These are phyloP conservation scores for Agrochola circellaris DNA, from an alignment of 2,888 invertebrate genomes.

Conservation along the genomic window DNA sequence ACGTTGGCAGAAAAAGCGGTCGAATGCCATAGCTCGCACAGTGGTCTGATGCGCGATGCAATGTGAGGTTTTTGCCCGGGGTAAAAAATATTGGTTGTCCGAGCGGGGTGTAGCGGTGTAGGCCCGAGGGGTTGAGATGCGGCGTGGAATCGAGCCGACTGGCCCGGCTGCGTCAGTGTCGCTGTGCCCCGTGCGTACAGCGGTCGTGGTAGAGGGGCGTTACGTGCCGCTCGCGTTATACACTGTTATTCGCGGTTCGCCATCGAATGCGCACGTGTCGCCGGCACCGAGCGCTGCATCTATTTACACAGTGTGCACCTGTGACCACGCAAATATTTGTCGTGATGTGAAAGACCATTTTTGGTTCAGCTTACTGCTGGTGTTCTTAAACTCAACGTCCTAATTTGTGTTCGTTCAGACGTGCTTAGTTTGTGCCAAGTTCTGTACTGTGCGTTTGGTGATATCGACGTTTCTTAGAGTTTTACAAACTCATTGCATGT, in stretches of 20 bases:
- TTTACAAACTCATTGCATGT: slow-evolving; percentile 76
- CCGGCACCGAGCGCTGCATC: slow-evolving; percentile 77
- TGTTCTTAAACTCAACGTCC: slow-evolving; percentile 74
- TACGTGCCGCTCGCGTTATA: slow-evolving; percentile 72
- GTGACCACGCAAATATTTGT: slow-evolving; percentile 86
- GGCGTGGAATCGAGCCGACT: slow-evolving; percentile 69
- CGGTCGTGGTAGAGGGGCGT: slow-evolving; percentile 83
- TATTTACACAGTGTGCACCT: slow-evolving; percentile 83
- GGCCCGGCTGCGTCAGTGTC: slow-evolving; percentile 79
- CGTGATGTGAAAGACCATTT: slow-evolving; percentile 87
- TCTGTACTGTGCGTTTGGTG: slow-evolving; percentile 77
- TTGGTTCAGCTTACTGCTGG: slow-evolving; percentile 80
- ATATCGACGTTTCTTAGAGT: slow-evolving; percentile 73
- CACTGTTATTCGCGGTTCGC: slow-evolving; percentile 86
- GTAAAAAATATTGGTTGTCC: slow-evolving; percentile 72
- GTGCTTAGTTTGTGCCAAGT: slow-evolving; percentile 82
- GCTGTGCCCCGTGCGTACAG: slow-evolving; percentile 84
- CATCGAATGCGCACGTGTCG: slow-evolving; percentile 87
- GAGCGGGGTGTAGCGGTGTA: slow-evolving; percentile 72
- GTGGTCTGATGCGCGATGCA: slow-evolving; percentile 69
- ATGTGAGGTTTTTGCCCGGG: slow-evolving; percentile 73
- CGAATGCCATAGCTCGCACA: slow-evolving; percentile 74
- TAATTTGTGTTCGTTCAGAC: slow-evolving; percentile 77
- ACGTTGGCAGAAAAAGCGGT: slow-evolving; percentile 81
- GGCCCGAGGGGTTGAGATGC: slow-evolving; percentile 80